Percentiles rank a stretch among this genome's conserved stretches.
phyloP scores from a whole-genome alignment of 2,797 vertebrate species.

The Moxostoma hubbsi region DNA sequence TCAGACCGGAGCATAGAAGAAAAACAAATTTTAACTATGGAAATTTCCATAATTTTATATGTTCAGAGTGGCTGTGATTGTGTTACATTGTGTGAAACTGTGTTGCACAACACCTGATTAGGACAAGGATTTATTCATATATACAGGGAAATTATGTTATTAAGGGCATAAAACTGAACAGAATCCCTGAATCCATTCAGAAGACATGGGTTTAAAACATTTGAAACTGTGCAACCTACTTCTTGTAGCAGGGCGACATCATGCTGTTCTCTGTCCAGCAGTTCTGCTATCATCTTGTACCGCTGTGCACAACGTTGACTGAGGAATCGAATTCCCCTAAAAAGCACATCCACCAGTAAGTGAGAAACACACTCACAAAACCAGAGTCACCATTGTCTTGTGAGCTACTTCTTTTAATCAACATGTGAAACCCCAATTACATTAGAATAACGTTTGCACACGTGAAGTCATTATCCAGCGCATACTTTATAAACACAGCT shows the following conservation, averaged over 20 bases:
- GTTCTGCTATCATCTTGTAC: conserved; percentile 73
- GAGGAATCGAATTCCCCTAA: conserved; percentile 80
- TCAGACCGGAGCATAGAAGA: too few relatives aligned
- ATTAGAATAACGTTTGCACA: neutral
- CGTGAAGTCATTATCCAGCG: neutral
- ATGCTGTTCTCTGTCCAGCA: conserved; percentile 69
- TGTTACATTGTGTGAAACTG: too few relatives aligned
- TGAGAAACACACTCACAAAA: conserved; percentile 2
- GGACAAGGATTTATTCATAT: too few relatives aligned
- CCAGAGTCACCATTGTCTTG: neutral
- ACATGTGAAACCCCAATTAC: neutral
- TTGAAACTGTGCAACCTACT: conserved; percentile 63
- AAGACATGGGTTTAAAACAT: neutral
- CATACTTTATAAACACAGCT: neutral
- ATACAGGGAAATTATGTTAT: too few relatives aligned
- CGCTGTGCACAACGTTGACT: conserved; percentile 76
- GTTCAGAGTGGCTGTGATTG: too few relatives aligned
- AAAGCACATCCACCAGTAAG: neutral
- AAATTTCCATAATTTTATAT: too few relatives aligned
- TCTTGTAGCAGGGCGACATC: conserved; percentile 81
- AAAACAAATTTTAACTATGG: too few relatives aligned
- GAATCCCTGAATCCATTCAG: too few relatives aligned
- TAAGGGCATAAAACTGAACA: too few relatives aligned
- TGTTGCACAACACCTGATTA: too few relatives aligned
- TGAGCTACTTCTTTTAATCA: neutral